phyloP scores from a whole-genome alignment of 2,113 vertebrate species.

The Dasyurus viverrinus region DNA sequence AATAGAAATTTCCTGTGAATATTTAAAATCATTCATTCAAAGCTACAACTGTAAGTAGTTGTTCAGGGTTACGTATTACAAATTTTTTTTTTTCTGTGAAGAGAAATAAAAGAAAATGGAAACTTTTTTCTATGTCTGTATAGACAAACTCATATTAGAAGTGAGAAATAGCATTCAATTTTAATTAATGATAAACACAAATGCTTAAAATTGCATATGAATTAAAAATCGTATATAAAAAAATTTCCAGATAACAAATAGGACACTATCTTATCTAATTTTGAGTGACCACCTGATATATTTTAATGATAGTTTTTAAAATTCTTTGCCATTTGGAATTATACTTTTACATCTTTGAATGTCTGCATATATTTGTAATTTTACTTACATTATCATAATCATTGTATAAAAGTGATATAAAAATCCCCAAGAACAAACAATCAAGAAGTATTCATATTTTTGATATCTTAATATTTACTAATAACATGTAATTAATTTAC shows the following conservation, averaged over 20 bases:
- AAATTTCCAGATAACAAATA: background rate
- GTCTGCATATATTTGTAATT: background rate
- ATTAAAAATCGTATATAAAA: background rate
- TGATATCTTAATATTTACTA: background rate
- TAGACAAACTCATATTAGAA: conserved; percentile 21
- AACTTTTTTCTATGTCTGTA: background rate
- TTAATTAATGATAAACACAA: background rate
- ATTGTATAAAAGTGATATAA: background rate
- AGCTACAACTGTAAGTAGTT: background rate
- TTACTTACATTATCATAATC: background rate
- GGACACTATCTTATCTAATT: background rate
- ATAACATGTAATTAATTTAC: too few species aligned
- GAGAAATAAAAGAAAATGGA: conserved; percentile 4
- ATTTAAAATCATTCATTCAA: background rate
- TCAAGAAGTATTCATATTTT: background rate
- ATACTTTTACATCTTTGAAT: background rate
- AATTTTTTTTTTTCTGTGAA: background rate
- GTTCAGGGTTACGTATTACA: background rate
- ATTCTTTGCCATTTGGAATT: background rate
- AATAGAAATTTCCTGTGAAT: background rate
- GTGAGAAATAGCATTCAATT: conserved; percentile 15
- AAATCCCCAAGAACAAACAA: background rate
- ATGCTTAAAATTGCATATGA: background rate
- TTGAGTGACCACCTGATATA: background rate
- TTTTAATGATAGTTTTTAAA: background rate